Evolutionary conservation across 2,113 vertebrate genomes (phyloP).

Genomic region (Callocephalon fimbriatum): DNA sequence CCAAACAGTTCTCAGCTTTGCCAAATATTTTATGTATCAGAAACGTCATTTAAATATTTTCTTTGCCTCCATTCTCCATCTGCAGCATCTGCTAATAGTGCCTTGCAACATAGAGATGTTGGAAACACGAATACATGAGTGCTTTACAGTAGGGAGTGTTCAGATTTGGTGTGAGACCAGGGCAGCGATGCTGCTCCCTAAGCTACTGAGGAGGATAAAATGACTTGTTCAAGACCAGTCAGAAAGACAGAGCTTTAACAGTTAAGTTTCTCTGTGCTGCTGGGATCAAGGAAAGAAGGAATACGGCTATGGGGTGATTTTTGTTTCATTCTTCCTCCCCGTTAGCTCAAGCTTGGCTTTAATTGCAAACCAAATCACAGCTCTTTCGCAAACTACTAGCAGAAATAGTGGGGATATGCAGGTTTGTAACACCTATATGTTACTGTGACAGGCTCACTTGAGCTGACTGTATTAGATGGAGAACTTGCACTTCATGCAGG

Average conservation of each 20-base stretch:
- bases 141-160: neutral
- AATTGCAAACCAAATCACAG: neutral
- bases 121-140: neutral
- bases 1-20: neutral
- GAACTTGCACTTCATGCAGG: neutral
- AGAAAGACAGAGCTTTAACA: neutral
- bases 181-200: neutral
- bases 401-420: neutral
- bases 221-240: neutral
- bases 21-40: neutral
- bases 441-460: neutral
- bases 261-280: neutral
- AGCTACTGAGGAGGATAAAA: neutral
- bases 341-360: neutral
- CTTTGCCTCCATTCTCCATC: neutral
- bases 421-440: neutral
- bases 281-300: neutral
- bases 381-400: neutral
- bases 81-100: neutral
- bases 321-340: rapidly evolving
- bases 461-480: neutral
- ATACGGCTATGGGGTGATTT: neutral
- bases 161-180: neutral
- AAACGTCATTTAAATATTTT: neutral
- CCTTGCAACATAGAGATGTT: neutral